Evolutionary conservation across 2,888 invertebrate species (phyloP), one percentile per base, ranked within the genome.

Genomic region (Conus canariensis): DNA sequence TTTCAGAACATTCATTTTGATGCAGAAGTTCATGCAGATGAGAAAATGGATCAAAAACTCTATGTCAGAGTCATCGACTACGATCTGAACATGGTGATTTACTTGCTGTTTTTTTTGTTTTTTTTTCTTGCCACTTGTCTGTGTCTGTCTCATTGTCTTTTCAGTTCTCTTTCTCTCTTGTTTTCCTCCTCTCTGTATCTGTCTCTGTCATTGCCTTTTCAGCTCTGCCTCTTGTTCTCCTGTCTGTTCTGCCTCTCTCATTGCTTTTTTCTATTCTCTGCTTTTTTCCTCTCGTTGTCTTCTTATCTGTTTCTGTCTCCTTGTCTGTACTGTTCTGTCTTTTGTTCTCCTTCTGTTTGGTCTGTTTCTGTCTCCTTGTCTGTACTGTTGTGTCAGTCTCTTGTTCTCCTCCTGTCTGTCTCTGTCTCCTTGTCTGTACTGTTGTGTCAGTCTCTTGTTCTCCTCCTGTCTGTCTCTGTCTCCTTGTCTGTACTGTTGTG

Each of bases 1-100:
- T 59, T 85, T n/a, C 85, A 85, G 85, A 85, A 85, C n/a, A 60
- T 85, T 9, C 56, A 22, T 14, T 85, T 60, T 85, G 59, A 59
- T 14, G n/a, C 45, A 19, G 60, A 85, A 85, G 60, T n/a, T 59
- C 85, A n/a, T 8, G 9, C 58, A 16, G 60, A 22, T 5, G 25
- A 60, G 25, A 25, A 60, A 19, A 16, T 8, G 58, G 9, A 59
- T 7, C 10, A 60, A 1, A 5, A 60, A n/a, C 22, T 85, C 3
- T 60, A 8, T 25, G 25, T 85, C 25, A 30, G n/a, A 60, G 85
- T 85, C n/a, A n/a, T 6, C 25, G 60, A 85, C 85, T 12, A n/a
- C 0, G 85, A 85, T 7, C 10, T 12, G 10, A 12, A 22, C 60
- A 85, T 16, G 60, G 85, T 85, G 58, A 83, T 14, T 19, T 56